Percentiles rank a stretch among this genome's conserved stretches.
phyloP scores from a whole-genome alignment of 2,888 invertebrate genomes.

The Chaetoderma sp. region DNA sequence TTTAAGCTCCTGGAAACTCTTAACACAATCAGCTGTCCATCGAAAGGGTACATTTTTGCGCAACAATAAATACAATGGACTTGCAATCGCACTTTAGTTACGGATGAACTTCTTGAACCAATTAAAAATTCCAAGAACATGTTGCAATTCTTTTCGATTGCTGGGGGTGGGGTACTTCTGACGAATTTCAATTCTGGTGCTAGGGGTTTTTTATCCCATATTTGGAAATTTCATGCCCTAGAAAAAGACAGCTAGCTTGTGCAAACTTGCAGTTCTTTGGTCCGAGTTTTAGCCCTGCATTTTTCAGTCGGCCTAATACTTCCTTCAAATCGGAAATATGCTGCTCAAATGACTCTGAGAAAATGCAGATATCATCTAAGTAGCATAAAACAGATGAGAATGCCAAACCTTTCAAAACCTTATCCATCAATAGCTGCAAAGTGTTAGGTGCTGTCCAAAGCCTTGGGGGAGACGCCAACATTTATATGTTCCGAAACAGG shows the following conservation, averaged over 20 bases:
- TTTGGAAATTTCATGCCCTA: slow-evolving; percentile 13
- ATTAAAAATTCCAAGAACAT: slow-evolving; percentile 9
- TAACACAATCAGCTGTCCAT: neutral
- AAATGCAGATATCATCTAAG: slow-evolving; percentile 7
- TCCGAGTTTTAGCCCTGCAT: slow-evolving; percentile 2
- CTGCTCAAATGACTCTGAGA: slow-evolving; percentile 10
- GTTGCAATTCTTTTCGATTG: neutral
- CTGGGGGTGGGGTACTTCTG: slow-evolving; percentile 7
- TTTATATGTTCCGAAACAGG: slow-evolving; percentile 9
- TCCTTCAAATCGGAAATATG: neutral
- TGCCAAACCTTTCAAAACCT: neutral
- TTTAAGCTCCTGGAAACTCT: slow-evolving; percentile 7
- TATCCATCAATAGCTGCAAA: slow-evolving; percentile 15
- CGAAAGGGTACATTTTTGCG: neutral
- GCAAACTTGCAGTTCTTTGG: slow-evolving; percentile 11
- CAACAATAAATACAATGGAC: neutral
- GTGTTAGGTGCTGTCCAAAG: neutral
- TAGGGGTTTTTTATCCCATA: neutral
- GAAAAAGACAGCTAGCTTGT: neutral
- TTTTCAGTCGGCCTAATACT: neutral
- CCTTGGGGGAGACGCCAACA: slow-evolving; percentile 2
- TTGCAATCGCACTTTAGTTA: slow-evolving; percentile 6
- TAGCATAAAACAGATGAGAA: slow-evolving; percentile 13
- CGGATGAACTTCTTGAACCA: slow-evolving; percentile 18
- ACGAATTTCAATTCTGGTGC: slow-evolving; percentile 4